Base-by-base conservation (phyloP, 1,140 invertebrate species). In the Zaprionus davidi region DNA sequence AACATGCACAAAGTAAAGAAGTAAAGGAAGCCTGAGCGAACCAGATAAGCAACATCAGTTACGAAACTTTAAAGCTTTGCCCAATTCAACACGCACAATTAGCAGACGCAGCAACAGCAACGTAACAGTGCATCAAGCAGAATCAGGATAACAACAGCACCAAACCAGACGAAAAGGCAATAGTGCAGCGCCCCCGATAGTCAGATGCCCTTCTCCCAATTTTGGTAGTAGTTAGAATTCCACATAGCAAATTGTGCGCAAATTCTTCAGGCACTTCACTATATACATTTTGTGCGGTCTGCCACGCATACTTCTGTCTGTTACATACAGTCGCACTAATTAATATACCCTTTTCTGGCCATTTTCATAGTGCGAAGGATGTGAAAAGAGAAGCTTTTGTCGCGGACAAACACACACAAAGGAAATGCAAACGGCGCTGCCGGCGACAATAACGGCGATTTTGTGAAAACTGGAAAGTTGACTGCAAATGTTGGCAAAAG, bases 1-100 rank as follows among this genome's bases (percentile, higher is more conserved):
- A 83, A 77, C 81, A 67, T 59, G 49, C 15, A 17, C 49, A 55
- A 41, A 67, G 63, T 51, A 31, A 59, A 62, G 51, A 60, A 26
- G 31, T 34, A 11, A 44, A 55, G n/a, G 15, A 38, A 26, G 28
- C 28, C 26, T 12, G 28, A 53, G 34, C 5, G 12, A 26, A 26
- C 5, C 46, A 53, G 57, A 17, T 49, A 55, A 31, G 55, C n/a
- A 66, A 57, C 26, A 38, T 46, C 71, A 69, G 62, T 68, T 44
- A 41, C 28, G 34, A 12, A 67, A 70, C 70, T 75, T 44, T 41
- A 59, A 72, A 67, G 70, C 70, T 67, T 34, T 58, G 41, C 12
- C 28, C 17, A 49, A 71, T 51, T 66, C 41, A 36, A 51, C 53
- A 49, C 22, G 51, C 53, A 57, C 51, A 71, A 71, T 66, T 66